phyloP scores from a whole-genome alignment of 2,888 invertebrate species.

The Hydriomena furcata region DNA sequence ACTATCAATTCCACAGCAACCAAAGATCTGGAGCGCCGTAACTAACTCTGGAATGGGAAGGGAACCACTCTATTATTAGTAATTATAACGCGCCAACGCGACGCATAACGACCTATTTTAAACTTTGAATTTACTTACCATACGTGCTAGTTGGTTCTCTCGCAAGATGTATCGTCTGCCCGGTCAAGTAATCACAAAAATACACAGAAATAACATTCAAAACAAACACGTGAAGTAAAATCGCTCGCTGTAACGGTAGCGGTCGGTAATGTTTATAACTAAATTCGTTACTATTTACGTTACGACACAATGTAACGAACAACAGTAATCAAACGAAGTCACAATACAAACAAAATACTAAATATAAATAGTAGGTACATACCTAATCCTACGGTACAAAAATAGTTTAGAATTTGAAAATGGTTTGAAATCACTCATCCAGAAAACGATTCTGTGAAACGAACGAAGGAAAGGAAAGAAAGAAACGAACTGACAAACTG shows the following conservation, averaged over 20 bases:
- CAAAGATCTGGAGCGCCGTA: conserved; percentile 74
- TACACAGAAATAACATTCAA: conserved; percentile 24
- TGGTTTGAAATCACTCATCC: too few relatives aligned
- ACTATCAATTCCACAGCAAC: conserved; percentile 67
- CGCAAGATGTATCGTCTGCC: conserved; percentile 61
- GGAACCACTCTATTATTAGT: conserved; percentile 53
- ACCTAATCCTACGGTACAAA: too few relatives aligned
- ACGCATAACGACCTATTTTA: conserved; percentile 49
- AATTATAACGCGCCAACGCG: conserved; percentile 61
- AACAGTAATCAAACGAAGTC: too few relatives aligned
- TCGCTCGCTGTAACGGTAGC: too few relatives aligned
- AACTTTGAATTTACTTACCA: conserved; percentile 55
- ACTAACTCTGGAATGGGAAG: conserved; percentile 59
- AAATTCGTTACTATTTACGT: too few relatives aligned
- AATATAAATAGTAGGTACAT: too few relatives aligned
- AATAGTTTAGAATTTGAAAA: too few relatives aligned
- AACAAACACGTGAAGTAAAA: conserved; percentile 31
- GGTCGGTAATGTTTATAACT: too few relatives aligned
- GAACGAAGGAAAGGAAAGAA: too few relatives aligned
- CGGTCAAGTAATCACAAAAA: conserved; percentile 27
- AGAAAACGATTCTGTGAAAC: too few relatives aligned
- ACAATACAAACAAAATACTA: conserved; percentile 2
- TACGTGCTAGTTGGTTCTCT: conserved; percentile 58
- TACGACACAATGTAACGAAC: too few relatives aligned
- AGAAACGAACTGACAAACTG: too few relatives aligned